A percentile compares a stretch with the other conserved stretches of the same genome.
Evolutionary conservation across 2,797 vertebrate genomes (phyloP).

Genomic region (Danio tinwini): DNA sequence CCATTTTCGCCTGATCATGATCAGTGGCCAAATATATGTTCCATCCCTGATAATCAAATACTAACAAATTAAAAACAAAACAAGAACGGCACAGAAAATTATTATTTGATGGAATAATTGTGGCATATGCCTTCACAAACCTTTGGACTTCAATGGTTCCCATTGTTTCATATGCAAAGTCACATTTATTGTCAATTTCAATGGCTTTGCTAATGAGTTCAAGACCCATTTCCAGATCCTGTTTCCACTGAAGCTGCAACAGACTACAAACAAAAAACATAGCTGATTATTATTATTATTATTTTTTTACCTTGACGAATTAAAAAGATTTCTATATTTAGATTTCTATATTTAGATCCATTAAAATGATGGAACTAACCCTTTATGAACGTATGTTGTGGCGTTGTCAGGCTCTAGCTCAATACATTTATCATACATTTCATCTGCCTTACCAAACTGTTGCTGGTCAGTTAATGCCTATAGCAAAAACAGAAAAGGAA

Average conservation of each 20-base stretch:
- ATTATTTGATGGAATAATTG: too few relatives aligned
- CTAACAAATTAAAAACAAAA: neutral
- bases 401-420: slow-evolving; percentile 98
- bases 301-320: neutral
- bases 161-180: slow-evolving; percentile 99
- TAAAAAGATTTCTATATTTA: neutral
- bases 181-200: slow-evolving; percentile 99
- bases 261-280: slow-evolving; percentile 76
- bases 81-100: neutral
- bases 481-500: slow-evolving; percentile 47
- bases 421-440: slow-evolving; percentile 99
- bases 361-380: slow-evolving; percentile 75
- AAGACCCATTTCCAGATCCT: slow-evolving; percentile 95
- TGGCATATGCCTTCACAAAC: slow-evolving; percentile 67
- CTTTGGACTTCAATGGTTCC: slow-evolving; percentile 99
- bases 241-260: slow-evolving; percentile 99
- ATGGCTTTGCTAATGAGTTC: slow-evolving; percentile 99
- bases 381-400: slow-evolving; percentile 99
- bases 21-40: too few relatives aligned
- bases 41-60: neutral
- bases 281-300: neutral
- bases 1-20: too few relatives aligned
- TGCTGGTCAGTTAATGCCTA: slow-evolving; percentile 99
- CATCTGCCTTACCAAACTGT: slow-evolving; percentile 97
- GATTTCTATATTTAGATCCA: neutral